Evolutionary conservation across 2,888 invertebrate species (phyloP).

Genomic region (Stenodera caucasica): DNA sequence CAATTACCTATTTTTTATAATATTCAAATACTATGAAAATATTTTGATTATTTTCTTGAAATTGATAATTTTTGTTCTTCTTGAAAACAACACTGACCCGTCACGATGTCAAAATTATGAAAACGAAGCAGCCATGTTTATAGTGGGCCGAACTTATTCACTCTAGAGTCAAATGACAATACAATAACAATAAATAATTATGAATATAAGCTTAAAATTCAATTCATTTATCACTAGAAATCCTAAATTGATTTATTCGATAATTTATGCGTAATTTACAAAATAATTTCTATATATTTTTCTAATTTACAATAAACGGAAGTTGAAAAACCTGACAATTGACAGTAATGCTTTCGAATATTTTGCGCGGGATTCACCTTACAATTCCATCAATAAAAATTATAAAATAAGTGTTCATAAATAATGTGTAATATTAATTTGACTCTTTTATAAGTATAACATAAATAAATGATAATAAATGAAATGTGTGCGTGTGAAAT

Average conservation of each 20-base stretch:
- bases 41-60: not conserved
- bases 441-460: too few species aligned
- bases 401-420: too few species aligned
- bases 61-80: not conserved
- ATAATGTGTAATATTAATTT: not conserved
- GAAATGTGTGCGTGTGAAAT: too few species aligned
- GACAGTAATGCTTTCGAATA: not conserved
- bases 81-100: conserved; percentile 21
- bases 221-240: not conserved
- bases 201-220: not conserved
- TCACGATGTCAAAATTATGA: conserved; percentile 41
- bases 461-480: too few species aligned
- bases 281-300: not conserved
- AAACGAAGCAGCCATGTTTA: conserved; percentile 36
- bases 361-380: not conserved
- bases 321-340: not conserved
- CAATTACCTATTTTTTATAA: not conserved
- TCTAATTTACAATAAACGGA: not conserved
- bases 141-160: conserved; percentile 8
- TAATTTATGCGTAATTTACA: not conserved
- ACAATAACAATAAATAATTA: not conserved
- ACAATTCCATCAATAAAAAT: not conserved
- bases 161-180: not conserved
- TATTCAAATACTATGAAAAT: not conserved
- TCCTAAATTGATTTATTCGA: too few species aligned